These are phyloP conservation scores for Stegastes partitus DNA, from an alignment of 2,113 vertebrate genomes.

Conservation along the genomic window DNA sequence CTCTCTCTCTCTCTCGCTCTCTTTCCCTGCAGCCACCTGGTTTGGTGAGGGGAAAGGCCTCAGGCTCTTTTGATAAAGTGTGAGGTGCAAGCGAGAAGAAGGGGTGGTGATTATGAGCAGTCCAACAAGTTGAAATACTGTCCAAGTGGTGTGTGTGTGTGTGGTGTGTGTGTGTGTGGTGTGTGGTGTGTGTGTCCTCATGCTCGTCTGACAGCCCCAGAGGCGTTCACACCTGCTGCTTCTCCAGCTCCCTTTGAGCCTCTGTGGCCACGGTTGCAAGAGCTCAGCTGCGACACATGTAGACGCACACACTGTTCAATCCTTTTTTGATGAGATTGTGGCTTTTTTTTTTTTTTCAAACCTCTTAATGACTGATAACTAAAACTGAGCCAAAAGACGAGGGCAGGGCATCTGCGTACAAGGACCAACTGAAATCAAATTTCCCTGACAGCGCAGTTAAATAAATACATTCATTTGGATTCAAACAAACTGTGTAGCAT, in stretches of 20 bases:
- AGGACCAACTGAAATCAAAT: neutral
- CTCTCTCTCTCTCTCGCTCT: too few relatives aligned
- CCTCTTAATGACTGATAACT: conserved; percentile 48
- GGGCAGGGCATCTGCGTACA: neutral
- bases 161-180: conserved; percentile 21
- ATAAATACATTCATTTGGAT: neutral
- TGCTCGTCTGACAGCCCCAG: conserved; percentile 36
- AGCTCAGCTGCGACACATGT: conserved; percentile 64
- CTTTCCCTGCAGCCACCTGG: conserved; percentile 69
- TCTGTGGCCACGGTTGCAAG: conserved; percentile 59
- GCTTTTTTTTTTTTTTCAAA: conserved; percentile 64
- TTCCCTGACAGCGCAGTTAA: neutral
- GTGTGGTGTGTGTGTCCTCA: neutral
- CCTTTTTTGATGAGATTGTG: conserved; percentile 76
- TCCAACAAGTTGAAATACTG: conserved; percentile 59
- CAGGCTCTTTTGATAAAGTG: conserved; percentile 65
- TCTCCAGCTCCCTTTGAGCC: conserved; percentile 52
- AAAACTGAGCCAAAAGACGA: conserved; percentile 16
- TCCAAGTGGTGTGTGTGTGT: conserved; percentile 38
- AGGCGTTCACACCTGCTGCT: conserved; percentile 75
- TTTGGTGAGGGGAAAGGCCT: conserved; percentile 56
- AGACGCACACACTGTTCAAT: conserved; percentile 66
- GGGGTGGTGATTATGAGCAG: conserved; percentile 49
- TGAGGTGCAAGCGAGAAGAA: conserved; percentile 62
- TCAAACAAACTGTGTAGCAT: neutral